Percentiles rank a stretch among this genome's conserved stretches.
These are phyloP conservation scores for Notolepis coatsorum DNA, from an alignment of 2,797 vertebrate genomes.

Conservation along the genomic window DNA sequence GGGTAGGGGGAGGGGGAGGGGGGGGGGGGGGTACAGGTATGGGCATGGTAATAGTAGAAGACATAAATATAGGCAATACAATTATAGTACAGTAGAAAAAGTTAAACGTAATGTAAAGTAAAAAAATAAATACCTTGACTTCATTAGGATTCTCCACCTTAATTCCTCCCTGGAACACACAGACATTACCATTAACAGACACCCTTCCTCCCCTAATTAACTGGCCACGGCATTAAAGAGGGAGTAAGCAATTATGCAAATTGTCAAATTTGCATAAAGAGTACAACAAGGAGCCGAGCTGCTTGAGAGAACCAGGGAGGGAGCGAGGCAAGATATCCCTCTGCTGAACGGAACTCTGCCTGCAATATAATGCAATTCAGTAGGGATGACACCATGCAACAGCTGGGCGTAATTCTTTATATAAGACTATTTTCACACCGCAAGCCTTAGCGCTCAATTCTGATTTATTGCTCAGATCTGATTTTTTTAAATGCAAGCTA, in stretches of 20 bases:
- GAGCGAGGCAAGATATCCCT: not conserved
- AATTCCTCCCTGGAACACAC: slow-evolving; percentile 86
- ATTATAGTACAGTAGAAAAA: not conserved
- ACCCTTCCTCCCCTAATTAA: slow-evolving; percentile 3
- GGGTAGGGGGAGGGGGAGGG: no score
- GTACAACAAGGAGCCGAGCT: not conserved
- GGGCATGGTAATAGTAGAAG: no score
- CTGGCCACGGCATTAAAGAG: not conserved
- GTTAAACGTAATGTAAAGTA: not conserved
- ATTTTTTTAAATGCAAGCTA: no score
- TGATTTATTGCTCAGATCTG: no score
- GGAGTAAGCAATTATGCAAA: slow-evolving; percentile 6
- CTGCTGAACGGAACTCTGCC: not conserved
- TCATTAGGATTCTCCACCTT: slow-evolving; percentile 91
- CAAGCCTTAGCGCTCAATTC: no score
- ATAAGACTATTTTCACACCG: no score
- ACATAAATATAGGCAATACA: no score
- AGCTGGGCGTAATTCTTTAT: no score
- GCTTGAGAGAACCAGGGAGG: not conserved
- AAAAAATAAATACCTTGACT: slow-evolving; percentile 93
- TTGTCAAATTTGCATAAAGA: not conserved
- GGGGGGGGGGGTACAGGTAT: no score
- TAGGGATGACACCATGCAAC: no score
- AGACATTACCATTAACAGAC: slow-evolving; percentile 19
- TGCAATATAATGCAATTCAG: no score